Percentiles rank a stretch among this genome's conserved stretches.
Evolutionary conservation across 2,888 invertebrate genomes (phyloP).

Genomic region (Phaedon cochleariae): DNA sequence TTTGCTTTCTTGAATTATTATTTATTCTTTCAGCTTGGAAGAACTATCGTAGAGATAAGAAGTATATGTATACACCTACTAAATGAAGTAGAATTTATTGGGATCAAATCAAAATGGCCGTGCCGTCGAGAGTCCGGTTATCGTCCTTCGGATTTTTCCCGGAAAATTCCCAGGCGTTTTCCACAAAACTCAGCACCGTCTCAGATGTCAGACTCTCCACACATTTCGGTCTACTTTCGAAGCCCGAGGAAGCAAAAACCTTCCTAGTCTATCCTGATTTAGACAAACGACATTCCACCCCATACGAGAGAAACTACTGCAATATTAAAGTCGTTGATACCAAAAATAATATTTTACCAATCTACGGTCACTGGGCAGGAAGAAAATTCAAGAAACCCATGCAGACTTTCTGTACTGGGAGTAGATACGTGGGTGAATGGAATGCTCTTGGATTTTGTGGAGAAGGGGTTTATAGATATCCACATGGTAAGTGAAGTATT

Average conservation of each 20-base stretch:
- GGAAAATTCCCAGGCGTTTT: background rate
- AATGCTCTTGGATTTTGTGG: conserved; percentile 40
- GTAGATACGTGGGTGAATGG: conserved; percentile 42
- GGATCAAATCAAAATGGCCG: background rate
- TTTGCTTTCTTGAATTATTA: too few relatives aligned
- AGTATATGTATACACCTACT: too few relatives aligned
- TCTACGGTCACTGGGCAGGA: background rate
- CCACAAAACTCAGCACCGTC: background rate
- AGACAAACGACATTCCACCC: too few relatives aligned
- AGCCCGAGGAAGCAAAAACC: background rate
- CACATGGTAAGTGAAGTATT: conserved; percentile 35
- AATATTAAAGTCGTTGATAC: too few relatives aligned
- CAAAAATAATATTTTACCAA: background rate
- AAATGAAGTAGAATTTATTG: too few relatives aligned
- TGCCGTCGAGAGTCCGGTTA: background rate
- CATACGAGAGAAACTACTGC: too few relatives aligned
- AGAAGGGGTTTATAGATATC: conserved; percentile 41
- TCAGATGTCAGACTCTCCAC: background rate
- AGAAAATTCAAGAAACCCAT: conserved; percentile 16
- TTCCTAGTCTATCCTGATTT: background rate
- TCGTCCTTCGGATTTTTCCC: background rate
- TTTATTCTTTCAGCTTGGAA: too few relatives aligned
- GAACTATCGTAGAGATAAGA: too few relatives aligned
- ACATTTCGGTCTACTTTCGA: background rate
- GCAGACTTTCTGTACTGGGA: conserved; percentile 35